These are phyloP conservation scores for Triops longicaudatus DNA, from an alignment of 1,140 invertebrate genomes.

Conservation along the genomic window DNA sequence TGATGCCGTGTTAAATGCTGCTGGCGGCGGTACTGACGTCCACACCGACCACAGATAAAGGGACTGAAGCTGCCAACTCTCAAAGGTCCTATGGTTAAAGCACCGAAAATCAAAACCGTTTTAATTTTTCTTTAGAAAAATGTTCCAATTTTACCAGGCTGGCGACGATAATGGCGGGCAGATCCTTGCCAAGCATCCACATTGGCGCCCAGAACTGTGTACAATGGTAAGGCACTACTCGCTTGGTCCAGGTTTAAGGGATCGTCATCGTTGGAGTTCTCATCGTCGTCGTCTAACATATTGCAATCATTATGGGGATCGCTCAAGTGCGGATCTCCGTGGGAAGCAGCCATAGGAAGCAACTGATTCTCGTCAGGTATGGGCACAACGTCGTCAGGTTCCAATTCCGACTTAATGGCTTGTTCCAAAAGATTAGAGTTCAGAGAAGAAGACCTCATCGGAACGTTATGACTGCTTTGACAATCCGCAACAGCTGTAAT, in stretches of 20 bases:
- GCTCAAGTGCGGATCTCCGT: not conserved
- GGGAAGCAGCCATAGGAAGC: not conserved
- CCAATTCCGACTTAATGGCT: not conserved
- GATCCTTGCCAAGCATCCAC: not conserved
- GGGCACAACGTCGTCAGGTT: not conserved
- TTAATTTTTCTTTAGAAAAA: not conserved
- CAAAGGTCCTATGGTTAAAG: not conserved
- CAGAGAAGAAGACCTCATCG: not conserved
- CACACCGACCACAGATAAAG: not conserved
- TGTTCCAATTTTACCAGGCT: not conserved
- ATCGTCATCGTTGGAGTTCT: not conserved
- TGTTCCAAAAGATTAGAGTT: not conserved
- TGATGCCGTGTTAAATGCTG: slow-evolving; percentile 7
- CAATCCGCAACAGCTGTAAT: not conserved
- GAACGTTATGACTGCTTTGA: not conserved
- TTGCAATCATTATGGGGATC: not conserved
- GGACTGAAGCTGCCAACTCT: slow-evolving; percentile 3
- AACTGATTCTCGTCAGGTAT: not conserved
- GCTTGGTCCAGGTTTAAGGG: not conserved
- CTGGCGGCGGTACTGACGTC: not conserved
- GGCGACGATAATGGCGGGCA: not conserved
- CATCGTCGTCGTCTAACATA: not conserved
- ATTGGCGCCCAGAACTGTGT: not conserved
- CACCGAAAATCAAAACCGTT: not conserved
- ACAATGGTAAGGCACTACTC: not conserved